Evolutionary conservation across 1,140 invertebrate species (phyloP).

Genomic region (Homalodisca vitripennis): DNA sequence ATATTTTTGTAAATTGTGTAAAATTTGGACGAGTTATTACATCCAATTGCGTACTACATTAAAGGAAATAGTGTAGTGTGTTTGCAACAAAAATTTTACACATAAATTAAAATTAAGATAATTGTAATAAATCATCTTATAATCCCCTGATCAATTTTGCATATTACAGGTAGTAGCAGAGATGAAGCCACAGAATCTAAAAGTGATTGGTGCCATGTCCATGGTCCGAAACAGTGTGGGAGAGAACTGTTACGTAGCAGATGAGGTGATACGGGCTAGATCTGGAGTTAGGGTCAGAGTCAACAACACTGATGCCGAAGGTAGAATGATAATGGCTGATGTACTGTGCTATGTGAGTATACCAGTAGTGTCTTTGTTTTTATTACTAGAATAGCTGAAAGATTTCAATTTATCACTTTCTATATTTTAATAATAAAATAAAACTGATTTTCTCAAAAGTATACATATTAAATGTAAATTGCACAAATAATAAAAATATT

Average conservation of each 20-base stretch:
- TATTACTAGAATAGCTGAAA: no score
- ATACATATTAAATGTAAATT: no score
- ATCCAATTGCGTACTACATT: no score
- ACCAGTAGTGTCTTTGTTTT: no score
- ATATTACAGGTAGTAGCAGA: slow-evolving; percentile 50
- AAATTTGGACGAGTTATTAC: no score
- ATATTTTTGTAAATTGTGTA: no score
- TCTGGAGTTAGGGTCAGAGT: slow-evolving; percentile 83
- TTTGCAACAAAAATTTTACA: slow-evolving; percentile 17
- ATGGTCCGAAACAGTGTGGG: slow-evolving; percentile 93
- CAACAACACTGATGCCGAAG: slow-evolving; percentile 95
- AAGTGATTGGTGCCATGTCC: slow-evolving; percentile 82
- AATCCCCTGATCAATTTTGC: neutral
- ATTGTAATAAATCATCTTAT: neutral
- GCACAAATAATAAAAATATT: no score
- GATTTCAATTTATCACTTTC: no score
- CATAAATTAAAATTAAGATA: neutral
- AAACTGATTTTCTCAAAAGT: no score
- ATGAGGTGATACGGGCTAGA: slow-evolving; percentile 85
- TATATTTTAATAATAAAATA: no score
- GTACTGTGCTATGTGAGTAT: slow-evolving; percentile 69
- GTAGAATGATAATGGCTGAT: slow-evolving; percentile 94
- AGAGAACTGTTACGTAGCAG: slow-evolving; percentile 84
- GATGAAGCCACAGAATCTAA: slow-evolving; percentile 76
- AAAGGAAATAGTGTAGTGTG: no score